Evolutionary conservation across 2,888 invertebrate genomes (phyloP).

Genomic region (Agriopis leucophaearia): DNA sequence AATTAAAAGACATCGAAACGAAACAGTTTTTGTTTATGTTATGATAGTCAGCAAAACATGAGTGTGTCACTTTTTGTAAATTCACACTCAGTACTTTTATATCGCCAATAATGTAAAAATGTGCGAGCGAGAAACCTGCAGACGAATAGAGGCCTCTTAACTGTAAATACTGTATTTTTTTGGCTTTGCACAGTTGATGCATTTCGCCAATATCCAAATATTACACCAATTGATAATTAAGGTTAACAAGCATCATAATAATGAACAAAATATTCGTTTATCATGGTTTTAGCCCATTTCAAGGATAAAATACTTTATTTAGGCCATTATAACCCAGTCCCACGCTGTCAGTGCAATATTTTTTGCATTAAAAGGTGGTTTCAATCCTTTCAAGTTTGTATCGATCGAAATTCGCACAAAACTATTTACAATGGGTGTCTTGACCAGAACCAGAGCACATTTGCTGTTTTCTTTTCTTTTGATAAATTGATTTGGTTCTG

Average conservation of each 20-base stretch:
- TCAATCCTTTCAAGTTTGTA: conserved; percentile 73
- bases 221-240: too few species aligned
- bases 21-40: too few species aligned
- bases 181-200: neutral
- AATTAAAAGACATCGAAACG: too few species aligned
- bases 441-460: conserved; percentile 81
- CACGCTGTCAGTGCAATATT: conserved; percentile 76
- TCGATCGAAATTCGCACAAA: conserved; percentile 66
- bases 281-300: neutral
- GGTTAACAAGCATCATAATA: too few species aligned
- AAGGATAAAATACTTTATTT: neutral
- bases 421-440: conserved; percentile 74
- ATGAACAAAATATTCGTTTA: too few species aligned
- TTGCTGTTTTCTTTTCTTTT: conserved; percentile 68
- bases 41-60: too few species aligned
- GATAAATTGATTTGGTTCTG: conserved; percentile 56
- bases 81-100: too few species aligned
- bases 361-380: conserved; percentile 72
- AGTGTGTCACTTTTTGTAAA: too few species aligned
- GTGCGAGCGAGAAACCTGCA: too few species aligned
- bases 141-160: too few species aligned
- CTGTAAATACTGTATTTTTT: neutral
- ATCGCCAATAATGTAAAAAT: too few species aligned
- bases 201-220: neutral
- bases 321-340: conserved; percentile 51